These are phyloP conservation scores for Panorpa germanica DNA, from an alignment of 2,888 invertebrate genomes.

Conservation along the genomic window DNA sequence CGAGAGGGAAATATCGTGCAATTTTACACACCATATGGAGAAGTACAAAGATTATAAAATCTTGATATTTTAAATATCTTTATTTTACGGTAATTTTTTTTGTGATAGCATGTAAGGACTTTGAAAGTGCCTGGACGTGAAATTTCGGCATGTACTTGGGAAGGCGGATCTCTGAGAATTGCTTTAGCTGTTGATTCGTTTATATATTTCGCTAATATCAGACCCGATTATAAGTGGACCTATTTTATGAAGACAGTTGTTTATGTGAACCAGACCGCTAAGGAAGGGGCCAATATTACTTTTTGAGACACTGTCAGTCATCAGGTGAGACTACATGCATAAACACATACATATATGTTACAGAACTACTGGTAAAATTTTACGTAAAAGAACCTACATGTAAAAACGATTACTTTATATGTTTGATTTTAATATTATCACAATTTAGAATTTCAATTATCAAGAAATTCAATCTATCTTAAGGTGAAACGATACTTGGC, in stretches of 20 bases:
- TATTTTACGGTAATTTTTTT: conserved; percentile 6
- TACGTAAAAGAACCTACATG: too few relatives aligned
- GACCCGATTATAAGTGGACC: conserved; percentile 92
- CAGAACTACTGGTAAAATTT: too few relatives aligned
- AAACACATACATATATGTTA: too few relatives aligned
- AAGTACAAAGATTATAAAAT: conserved; percentile 28
- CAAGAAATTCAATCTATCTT: too few relatives aligned
- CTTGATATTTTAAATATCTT: conserved; percentile 1
- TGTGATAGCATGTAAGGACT: conserved; percentile 56
- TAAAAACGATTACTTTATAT: too few relatives aligned
- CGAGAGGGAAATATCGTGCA: conserved; percentile 65
- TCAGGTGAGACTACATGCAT: too few relatives aligned
- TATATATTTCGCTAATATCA: conserved; percentile 93
- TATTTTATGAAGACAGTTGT: conserved; percentile 88
- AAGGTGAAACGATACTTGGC: too few relatives aligned
- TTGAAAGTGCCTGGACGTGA: conserved; percentile 77
- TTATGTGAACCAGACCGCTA: conserved; percentile 43
- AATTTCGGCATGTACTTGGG: conserved; percentile 82
- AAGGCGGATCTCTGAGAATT: conserved; percentile 80
- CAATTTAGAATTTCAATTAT: too few relatives aligned
- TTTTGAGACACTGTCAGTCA: conserved; percentile 84
- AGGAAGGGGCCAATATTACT: conserved; percentile 10
- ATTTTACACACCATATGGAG: conserved; percentile 78
- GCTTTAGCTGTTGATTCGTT: conserved; percentile 91
- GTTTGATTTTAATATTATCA: too few relatives aligned